Evolutionary conservation across 2,113 vertebrate species (phyloP), one percentile per base, ranked within the genome.

Genomic region (Daubentonia madagascariensis): DNA sequence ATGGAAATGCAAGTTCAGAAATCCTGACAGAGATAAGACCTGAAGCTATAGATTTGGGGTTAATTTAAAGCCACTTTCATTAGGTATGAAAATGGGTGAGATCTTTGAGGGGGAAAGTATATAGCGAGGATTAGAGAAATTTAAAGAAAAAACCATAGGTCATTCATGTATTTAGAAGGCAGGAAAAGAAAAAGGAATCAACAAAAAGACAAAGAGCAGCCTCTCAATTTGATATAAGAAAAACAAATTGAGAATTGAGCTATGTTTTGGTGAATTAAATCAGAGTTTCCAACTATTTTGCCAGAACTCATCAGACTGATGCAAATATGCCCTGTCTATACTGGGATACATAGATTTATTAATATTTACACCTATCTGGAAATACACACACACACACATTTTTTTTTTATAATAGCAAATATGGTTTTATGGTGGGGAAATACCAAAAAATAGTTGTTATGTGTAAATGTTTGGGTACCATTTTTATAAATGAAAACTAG

Each of bases 1-100:
- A 23, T 94, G 43, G 20, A 90, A 92, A 89, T 89, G 23, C 83
- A 96, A 96, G 63, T 91, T 94, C 37, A 81, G 57, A 84, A 94
- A 94, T 90, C 11, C 43, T 30, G 16, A 68, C 6, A 87, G 63
- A 90, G n/a, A 54, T 91, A 91, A 48, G n/a, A 87, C 22, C 8
- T 67, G 45, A 83, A 50, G 10, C 65, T 76, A 35, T 54, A 72
- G 54, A 86, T 83, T 75, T 65, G 85, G 30, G 23, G 61, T 94
- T 59, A 83, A 92, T 43, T 91, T 81, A 89, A 94, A 79, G 61
- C 32, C 80, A 79, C 57, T 65, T 89, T 87, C 70, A 86, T 65
- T 73, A 92, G 12, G 50, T 61, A 32, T 78, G 32, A 89, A 89
- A 72, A 25, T 86, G 23, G 22, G 28, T 79, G 11, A 79, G 12